Conservation (phyloP, 2,797 vertebrate species). For the Takifugu ocellatus region DNA sequence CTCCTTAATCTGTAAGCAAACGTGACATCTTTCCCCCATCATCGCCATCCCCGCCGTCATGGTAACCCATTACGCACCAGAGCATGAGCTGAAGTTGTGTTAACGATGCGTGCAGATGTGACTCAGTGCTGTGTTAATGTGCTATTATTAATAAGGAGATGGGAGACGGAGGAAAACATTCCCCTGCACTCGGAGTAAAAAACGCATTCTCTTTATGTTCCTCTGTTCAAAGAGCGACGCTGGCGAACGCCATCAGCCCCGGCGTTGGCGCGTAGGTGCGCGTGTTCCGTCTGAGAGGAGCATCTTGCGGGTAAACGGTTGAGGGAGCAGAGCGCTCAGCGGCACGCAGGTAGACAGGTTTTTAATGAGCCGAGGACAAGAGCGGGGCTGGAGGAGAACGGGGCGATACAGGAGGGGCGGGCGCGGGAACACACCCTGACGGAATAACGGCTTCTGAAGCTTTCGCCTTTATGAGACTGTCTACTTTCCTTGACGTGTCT, state of each 20-base stretch:
- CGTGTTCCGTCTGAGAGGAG: conserved; percentile 31
- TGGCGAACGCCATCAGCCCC: conserved; percentile 27
- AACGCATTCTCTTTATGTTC: conserved; percentile 27
- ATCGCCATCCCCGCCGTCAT: conserved; percentile 12
- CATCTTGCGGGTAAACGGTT: conserved; percentile 56
- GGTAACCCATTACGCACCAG: conserved; percentile 24
- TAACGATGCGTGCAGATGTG: conserved; percentile 22
- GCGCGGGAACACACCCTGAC: background rate
- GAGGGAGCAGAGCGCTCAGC: conserved; percentile 44
- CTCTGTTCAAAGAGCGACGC: conserved; percentile 16
- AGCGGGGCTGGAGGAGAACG: conserved; percentile 29
- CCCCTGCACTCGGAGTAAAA: conserved; percentile 3
- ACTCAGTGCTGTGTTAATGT: conserved; percentile 25
- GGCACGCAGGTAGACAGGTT: conserved; percentile 50
- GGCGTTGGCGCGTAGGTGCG: conserved; percentile 8
- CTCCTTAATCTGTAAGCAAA: conserved; percentile 30
- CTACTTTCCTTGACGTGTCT: conserved; percentile 8
- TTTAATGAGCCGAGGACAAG: conserved; percentile 65
- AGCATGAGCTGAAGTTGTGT: conserved; percentile 16
- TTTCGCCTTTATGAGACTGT: background rate
- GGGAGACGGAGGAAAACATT: conserved; percentile 23
- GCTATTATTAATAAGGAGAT: conserved; percentile 51
- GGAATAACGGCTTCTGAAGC: conserved; percentile 15
- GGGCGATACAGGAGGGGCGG: background rate
- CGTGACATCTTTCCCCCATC: conserved; percentile 10